phyloP scores from a whole-genome alignment of 1,140 invertebrate species.

The Polypedilum pembai region DNA sequence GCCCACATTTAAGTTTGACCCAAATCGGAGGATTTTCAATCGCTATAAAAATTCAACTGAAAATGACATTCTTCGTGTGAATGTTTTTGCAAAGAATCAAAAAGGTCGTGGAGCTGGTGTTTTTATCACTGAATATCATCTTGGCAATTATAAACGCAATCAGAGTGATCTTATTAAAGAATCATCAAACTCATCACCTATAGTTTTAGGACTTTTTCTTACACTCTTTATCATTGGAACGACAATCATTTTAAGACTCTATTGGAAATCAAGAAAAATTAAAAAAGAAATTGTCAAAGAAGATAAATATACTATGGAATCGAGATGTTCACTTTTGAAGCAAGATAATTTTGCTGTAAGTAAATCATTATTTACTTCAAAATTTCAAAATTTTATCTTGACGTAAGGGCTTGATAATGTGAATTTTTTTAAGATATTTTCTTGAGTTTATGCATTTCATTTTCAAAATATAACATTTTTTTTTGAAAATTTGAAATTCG shows the following conservation, averaged over 20 bases:
- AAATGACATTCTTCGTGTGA: neutral
- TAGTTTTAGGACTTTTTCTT: constrained; percentile 8
- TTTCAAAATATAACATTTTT: too few species aligned
- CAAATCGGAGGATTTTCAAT: neutral
- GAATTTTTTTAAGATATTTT: too few species aligned
- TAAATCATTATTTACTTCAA: neutral
- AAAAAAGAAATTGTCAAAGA: neutral
- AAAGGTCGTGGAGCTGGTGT: neutral
- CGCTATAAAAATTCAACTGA: neutral
- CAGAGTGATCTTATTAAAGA: neutral
- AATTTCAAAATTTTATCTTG: too few species aligned
- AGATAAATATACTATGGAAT: constrained; percentile 23
- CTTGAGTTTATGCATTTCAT: too few species aligned
- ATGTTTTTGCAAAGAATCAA: neutral
- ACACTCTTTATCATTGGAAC: neutral
- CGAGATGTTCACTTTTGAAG: neutral
- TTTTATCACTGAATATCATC: constrained; percentile 8
- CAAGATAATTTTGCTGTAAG: constrained; percentile 23
- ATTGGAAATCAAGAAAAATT: constrained; percentile 21
- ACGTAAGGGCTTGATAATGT: too few species aligned
- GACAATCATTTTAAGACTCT: constrained; percentile 10
- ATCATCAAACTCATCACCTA: neutral
- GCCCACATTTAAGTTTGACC: neutral
- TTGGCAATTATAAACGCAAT: neutral
- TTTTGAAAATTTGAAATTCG: too few species aligned